Percentiles rank a stretch among this genome's conserved stretches.
These are phyloP conservation scores for Spilarctia lutea DNA, from an alignment of 2,888 invertebrate species.

Conservation along the genomic window DNA sequence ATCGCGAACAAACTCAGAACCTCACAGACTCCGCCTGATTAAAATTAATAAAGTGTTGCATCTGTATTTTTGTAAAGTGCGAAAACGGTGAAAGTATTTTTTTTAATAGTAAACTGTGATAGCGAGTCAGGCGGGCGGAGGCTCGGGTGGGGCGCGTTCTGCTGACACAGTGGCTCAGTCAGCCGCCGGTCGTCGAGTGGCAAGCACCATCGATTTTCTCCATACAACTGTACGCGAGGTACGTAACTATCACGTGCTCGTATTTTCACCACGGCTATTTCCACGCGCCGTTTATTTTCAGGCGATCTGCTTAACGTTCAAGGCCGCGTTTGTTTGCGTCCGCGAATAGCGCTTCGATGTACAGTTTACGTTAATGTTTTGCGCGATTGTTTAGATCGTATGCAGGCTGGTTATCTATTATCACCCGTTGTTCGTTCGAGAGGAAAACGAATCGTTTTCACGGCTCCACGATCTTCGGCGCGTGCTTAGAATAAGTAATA, in stretches of 20 bases:
- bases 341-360: constrained; percentile 64
- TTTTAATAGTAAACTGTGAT: constrained; percentile 76
- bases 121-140: constrained; percentile 74
- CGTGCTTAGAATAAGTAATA: constrained; percentile 71
- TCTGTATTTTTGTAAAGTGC: constrained; percentile 70
- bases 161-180: constrained; percentile 88
- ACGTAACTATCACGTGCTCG: constrained; percentile 83
- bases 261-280: constrained; percentile 84
- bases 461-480: constrained; percentile 66
- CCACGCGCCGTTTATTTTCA: constrained; percentile 82
- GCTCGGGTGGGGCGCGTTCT: constrained; percentile 83
- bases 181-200: constrained; percentile 84
- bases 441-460: constrained; percentile 77
- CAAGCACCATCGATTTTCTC: constrained; percentile 85
- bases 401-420: constrained; percentile 60
- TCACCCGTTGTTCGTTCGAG: constrained; percentile 55
- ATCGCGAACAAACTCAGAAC: constrained; percentile 68
- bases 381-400: constrained; percentile 64
- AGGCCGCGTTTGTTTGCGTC: constrained; percentile 83
- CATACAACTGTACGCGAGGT: constrained; percentile 81
- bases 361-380: constrained; percentile 68
- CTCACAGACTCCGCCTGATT: constrained; percentile 70
- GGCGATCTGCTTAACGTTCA: constrained; percentile 83
- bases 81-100: constrained; percentile 70
- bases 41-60: constrained; percentile 66